phyloP scores from a whole-genome alignment of 1,140 invertebrate genomes.

The Lineus longissimus region DNA sequence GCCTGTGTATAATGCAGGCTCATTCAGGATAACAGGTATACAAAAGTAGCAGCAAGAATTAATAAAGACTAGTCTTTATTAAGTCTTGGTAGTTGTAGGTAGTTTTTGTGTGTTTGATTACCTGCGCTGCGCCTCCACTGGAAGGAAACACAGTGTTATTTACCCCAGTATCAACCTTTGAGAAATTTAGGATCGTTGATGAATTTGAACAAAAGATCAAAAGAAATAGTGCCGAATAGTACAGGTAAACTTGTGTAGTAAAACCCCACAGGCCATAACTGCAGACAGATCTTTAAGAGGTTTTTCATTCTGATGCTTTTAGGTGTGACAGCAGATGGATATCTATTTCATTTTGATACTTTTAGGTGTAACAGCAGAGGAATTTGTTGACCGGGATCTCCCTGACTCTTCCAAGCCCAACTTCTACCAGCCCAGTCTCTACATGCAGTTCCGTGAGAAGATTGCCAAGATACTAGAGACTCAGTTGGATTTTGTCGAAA shows the following conservation, averaged over 20 bases:
- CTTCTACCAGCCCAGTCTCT: conserved; percentile 88
- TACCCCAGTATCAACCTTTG: neutral
- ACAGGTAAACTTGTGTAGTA: neutral
- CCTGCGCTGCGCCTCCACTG: neutral
- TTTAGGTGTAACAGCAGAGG: conserved; percentile 86
- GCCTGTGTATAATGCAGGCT: conserved; percentile 91
- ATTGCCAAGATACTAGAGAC: conserved; percentile 73
- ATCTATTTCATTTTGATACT: neutral
- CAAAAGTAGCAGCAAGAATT: too few species aligned
- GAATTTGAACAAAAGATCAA: neutral
- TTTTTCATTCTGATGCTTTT: conserved; percentile 18
- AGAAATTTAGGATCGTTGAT: neutral
- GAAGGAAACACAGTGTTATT: neutral
- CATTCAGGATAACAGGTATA: conserved; percentile 75
- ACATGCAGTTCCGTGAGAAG: conserved; percentile 83
- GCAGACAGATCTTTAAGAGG: neutral
- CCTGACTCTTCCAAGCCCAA: conserved; percentile 19
- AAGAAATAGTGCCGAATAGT: neutral
- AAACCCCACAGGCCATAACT: neutral
- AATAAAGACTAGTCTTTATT: too few species aligned
- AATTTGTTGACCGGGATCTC: conserved; percentile 67
- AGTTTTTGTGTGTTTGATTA: neutral
- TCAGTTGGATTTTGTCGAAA: conserved; percentile 84
- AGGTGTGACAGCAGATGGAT: conserved; percentile 58
- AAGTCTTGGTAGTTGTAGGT: neutral